phyloP scores from a whole-genome alignment of 2,113 vertebrate species.

The Gopherus flavomarginatus region DNA sequence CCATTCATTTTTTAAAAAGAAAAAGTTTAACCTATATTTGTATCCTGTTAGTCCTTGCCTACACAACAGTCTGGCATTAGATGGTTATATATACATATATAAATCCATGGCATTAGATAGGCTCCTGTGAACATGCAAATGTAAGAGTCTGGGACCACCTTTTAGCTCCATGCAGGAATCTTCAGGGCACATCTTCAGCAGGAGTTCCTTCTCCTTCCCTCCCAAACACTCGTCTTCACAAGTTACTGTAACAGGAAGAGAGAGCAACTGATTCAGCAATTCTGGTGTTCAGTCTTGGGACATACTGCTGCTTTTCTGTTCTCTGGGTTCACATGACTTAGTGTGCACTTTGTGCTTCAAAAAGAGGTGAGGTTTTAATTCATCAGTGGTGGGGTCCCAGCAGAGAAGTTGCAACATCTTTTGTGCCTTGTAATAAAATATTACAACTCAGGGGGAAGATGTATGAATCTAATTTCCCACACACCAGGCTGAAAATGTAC shows the following conservation, averaged over 20 bases:
- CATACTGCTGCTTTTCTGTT: not conserved
- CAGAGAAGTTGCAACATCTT: not conserved
- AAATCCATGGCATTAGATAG: not conserved
- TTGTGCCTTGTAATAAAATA: not conserved
- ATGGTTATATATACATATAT: not conserved
- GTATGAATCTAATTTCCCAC: not conserved
- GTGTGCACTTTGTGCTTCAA: not conserved
- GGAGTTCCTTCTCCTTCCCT: not conserved
- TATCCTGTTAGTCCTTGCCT: not conserved
- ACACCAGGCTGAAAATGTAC: not conserved
- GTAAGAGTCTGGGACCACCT: not conserved
- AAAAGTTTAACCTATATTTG: not conserved
- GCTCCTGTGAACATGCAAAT: not conserved
- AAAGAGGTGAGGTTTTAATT: not conserved
- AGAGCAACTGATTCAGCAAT: not conserved
- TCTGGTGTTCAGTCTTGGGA: not conserved
- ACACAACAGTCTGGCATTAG: not conserved
- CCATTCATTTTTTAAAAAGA: not conserved
- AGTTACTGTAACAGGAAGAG: not conserved
- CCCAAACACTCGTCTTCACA: not conserved
- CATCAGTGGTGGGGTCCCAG: no score
- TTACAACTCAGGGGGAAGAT: not conserved
- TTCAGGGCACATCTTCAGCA: not conserved
- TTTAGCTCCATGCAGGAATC: not conserved
- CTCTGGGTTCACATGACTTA: not conserved